Conservation (phyloP, 2,797 vertebrate genomes). For the Danio choprae region DNA sequence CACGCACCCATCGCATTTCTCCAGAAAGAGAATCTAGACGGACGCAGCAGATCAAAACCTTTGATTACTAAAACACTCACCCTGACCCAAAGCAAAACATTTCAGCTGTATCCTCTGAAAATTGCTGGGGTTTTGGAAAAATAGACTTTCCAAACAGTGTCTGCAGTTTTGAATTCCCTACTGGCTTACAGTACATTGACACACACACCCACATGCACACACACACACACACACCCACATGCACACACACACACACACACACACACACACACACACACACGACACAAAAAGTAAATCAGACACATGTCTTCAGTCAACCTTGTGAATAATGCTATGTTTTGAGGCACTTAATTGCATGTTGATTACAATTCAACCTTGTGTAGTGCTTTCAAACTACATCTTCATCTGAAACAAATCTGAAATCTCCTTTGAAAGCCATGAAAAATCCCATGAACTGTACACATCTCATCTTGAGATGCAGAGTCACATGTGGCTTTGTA, state of each 20-base stretch:
- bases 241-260: constrained; percentile 46
- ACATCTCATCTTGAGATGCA: neutral
- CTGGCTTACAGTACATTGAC: constrained; percentile 4
- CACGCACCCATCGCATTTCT: constrained; percentile 22
- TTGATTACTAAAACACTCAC: constrained; percentile 41
- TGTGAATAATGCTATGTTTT: neutral
- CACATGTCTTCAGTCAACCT: neutral
- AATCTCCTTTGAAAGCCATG: neutral
- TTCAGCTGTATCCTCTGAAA: constrained; percentile 24
- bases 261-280: constrained; percentile 46
- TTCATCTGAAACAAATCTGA: neutral
- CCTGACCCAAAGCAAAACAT: constrained; percentile 41
- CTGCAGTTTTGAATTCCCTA: constrained; percentile 13
- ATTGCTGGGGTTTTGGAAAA: constrained; percentile 24
- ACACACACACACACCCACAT: neutral
- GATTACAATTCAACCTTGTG: neutral
- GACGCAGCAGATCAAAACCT: constrained; percentile 13
- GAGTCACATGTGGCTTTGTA: constrained; percentile 13
- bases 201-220: too few species aligned
- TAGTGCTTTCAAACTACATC: neutral
- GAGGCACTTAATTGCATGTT: neutral
- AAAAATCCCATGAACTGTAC: neutral
- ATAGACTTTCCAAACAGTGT: neutral
- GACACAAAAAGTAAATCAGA: too few species aligned
- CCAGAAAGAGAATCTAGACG: constrained; percentile 4